Percentiles rank a stretch among this genome's conserved stretches.
These are phyloP conservation scores for Temnothorax unifasciatus DNA, from an alignment of 2,888 invertebrate species.

Conservation along the genomic window DNA sequence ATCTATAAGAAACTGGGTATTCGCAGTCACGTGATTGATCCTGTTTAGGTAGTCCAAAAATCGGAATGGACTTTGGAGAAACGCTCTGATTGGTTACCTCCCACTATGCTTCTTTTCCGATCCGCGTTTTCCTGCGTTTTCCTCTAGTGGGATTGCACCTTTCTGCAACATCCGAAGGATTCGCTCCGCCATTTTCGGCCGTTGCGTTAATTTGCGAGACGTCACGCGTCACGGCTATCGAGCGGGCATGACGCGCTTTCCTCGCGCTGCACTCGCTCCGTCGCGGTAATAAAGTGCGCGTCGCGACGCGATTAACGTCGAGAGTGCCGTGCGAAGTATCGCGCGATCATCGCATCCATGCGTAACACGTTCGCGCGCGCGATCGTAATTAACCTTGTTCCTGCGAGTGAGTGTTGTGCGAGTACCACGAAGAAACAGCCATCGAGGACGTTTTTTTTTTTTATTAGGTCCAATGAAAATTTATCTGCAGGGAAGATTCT, in stretches of 20 bases:
- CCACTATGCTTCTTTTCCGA: too few relatives aligned
- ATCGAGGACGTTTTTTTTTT: too few relatives aligned
- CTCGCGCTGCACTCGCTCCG: background rate
- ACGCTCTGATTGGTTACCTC: too few relatives aligned
- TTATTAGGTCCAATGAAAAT: too few relatives aligned
- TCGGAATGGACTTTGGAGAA: too few relatives aligned
- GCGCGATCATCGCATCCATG: background rate
- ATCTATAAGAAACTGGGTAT: too few relatives aligned
- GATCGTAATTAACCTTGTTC: slow-evolving; percentile 19
- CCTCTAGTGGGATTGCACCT: too few relatives aligned
- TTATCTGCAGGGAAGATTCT: too few relatives aligned
- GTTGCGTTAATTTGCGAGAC: background rate
- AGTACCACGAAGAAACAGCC: background rate
- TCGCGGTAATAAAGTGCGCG: background rate
- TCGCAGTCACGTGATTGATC: too few relatives aligned
- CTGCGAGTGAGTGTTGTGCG: slow-evolving; percentile 16
- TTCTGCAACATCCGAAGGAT: background rate
- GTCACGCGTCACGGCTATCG: background rate
- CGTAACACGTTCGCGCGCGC: background rate
- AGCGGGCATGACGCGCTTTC: background rate
- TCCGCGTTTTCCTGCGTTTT: too few relatives aligned
- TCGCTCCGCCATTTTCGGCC: slow-evolving; percentile 6
- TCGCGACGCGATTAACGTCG: background rate
- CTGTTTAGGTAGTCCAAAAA: too few relatives aligned
- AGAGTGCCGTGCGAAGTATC: background rate